phyloP scores from a whole-genome alignment of 2,113 vertebrate genomes.

The Eclectus roratus region DNA sequence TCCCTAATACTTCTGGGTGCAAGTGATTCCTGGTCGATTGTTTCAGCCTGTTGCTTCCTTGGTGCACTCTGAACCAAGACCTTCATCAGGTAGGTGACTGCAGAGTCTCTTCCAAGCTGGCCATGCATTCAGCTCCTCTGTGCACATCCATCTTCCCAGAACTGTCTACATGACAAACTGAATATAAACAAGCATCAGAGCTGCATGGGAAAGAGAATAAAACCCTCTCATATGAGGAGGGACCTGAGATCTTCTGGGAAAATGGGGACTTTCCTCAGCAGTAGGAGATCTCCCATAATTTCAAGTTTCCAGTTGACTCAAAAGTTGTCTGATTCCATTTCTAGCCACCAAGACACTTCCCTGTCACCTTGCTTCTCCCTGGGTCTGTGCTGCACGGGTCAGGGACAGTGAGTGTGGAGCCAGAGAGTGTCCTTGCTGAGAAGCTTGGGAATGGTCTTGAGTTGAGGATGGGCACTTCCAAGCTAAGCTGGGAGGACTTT shows the following conservation, averaged over 20 bases:
- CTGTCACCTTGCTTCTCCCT: not conserved
- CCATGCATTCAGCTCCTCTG: not conserved
- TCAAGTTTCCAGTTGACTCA: not conserved
- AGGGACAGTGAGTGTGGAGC: not conserved
- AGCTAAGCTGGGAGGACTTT: not conserved
- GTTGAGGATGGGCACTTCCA: not conserved
- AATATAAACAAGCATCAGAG: not conserved
- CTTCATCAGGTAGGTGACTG: not conserved
- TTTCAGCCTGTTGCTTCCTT: not conserved
- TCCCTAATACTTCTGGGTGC: too few species aligned
- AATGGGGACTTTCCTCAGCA: not conserved
- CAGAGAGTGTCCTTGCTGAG: not conserved
- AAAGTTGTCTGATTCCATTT: not conserved
- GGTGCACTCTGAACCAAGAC: not conserved
- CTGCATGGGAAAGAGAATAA: not conserved
- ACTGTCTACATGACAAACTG: not conserved
- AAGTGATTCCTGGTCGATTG: not conserved
- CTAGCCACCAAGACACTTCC: not conserved
- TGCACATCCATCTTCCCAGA: not conserved
- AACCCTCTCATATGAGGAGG: not conserved
- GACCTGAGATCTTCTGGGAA: not conserved
- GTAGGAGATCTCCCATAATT: not conserved
- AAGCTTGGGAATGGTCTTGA: not conserved
- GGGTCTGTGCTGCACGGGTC: accelerated
- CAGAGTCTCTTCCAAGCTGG: not conserved